A percentile compares a stretch with the other conserved stretches of the same genome.
Evolutionary conservation across 2,113 vertebrate species (phyloP).

Genomic region (Charadrius vociferus): DNA sequence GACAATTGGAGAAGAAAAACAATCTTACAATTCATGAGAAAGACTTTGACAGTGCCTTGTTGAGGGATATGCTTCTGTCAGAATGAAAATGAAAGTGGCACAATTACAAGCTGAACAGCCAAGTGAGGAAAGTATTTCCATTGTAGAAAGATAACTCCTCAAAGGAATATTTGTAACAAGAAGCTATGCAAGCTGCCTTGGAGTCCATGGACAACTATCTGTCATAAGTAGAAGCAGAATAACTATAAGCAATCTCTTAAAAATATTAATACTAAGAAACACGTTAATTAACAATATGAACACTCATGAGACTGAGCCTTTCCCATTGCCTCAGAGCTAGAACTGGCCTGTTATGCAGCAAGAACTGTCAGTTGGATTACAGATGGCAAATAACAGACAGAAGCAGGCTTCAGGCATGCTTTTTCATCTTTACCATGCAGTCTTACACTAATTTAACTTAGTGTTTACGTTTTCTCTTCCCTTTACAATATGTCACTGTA

Average conservation of each 20-base stretch:
- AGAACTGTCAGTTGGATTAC: not conserved
- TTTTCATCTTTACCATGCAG: not conserved
- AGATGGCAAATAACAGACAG: slow-evolving; percentile 40
- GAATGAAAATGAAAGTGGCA: not conserved
- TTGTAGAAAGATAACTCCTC: not conserved
- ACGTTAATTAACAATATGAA: slow-evolving; percentile 18
- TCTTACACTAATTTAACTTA: slow-evolving; percentile 30
- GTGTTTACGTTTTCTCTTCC: slow-evolving; percentile 35
- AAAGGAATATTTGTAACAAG: not conserved
- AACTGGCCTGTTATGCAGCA: not conserved
- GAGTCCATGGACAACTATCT: not conserved
- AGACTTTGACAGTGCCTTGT: not conserved
- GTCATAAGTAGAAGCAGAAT: not conserved
- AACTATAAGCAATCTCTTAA: not conserved
- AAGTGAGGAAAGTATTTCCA: not conserved
- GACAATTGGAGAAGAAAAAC: not conserved
- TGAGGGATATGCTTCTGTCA: not conserved
- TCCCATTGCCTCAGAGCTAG: slow-evolving; percentile 10
- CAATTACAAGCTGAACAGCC: not conserved
- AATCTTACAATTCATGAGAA: not conserved
- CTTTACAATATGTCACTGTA: not conserved
- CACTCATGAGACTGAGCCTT: not conserved
- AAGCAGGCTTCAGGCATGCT: slow-evolving; percentile 23
- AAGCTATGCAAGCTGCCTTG: not conserved
- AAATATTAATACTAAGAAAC: slow-evolving; percentile 18